Evolutionary conservation across 2,888 invertebrate species (phyloP), one percentile per base, ranked within the genome.

Genomic region (Drosophila mimetica): DNA sequence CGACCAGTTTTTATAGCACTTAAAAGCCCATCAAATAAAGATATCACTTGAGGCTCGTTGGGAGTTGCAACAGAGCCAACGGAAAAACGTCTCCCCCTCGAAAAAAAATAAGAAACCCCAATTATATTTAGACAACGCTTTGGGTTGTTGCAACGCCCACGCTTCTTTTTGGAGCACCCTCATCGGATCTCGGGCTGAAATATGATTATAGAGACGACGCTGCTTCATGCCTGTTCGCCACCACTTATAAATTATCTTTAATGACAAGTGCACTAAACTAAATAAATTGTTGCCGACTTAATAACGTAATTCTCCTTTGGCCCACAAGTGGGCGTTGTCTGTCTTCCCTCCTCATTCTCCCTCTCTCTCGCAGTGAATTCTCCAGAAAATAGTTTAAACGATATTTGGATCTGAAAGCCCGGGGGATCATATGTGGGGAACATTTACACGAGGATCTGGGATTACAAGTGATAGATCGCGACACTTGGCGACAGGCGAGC

Each of bases 201-300:
- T 54, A 39, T 65, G 79, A 87, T 85, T 74, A 75, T 64, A 47
- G 61, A 58, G 46, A 64, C 63, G 46, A 64, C 63, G 55, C 58
- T 64, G 60, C 36, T 22, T 39, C 16, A n/a, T n/a, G 41, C 20
- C 53, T 60, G 58, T 32, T 42, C 28, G 75, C 51, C 52, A 73
- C 58, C 57, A 72, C 77, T 72, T 74, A 74, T 82, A 82, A 88
- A 88, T 82, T 82, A 88, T 83, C 76, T 82, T 67, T 88, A 83
- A 88, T 82, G 86, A 82, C 88, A 87, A 87, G 86, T 87, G 86
- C 80, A 83, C 63, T 76, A 86, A 75, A 88, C 88, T 86, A 77
- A 79, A 86, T 86, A 82, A 86, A 81, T 81, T 84, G 87, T 78
- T 75, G 80, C 66, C 66, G 41, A 39, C 65, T 86, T 86, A 81